Percentiles rank a stretch among this genome's conserved stretches.
Evolutionary conservation across 1,140 invertebrate species (phyloP).

Genomic region (Leptinotarsa texana): DNA sequence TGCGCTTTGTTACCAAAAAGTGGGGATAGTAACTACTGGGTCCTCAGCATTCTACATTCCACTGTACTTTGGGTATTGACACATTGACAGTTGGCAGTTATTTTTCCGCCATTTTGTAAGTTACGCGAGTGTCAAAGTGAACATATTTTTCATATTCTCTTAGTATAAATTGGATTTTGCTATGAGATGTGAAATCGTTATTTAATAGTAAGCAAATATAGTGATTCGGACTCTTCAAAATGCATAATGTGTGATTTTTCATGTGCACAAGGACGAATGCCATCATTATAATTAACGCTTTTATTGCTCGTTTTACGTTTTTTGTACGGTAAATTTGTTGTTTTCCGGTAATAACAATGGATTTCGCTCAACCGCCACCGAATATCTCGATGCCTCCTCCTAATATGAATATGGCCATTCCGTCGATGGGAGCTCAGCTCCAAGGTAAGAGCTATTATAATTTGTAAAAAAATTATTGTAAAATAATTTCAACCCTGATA

Average conservation of each 20-base stretch:
- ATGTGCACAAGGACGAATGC: background rate
- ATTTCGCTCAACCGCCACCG: conserved; percentile 51
- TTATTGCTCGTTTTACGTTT: background rate
- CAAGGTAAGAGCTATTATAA: conserved; percentile 31
- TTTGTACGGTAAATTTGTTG: background rate
- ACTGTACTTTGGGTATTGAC: too few species aligned
- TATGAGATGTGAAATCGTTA: background rate
- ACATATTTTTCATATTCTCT: background rate
- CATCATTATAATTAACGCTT: background rate
- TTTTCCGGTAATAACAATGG: conserved; percentile 37
- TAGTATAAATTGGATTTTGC: background rate
- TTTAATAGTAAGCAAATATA: background rate
- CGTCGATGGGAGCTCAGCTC: conserved; percentile 18
- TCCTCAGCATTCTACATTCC: too few species aligned
- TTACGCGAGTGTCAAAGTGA: background rate
- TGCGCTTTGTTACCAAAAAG: too few species aligned
- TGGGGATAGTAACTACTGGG: too few species aligned
- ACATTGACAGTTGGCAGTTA: too few species aligned
- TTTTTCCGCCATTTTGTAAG: background rate
- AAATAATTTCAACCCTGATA: background rate
- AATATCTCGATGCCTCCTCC: conserved; percentile 44
- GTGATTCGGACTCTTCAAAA: background rate
- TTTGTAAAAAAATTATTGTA: conserved; percentile 6
- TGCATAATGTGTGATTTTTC: background rate
- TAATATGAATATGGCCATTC: conserved; percentile 39